Conservation (phyloP, 2,888 invertebrate genomes). For the Tanypteryx hageni region DNA sequence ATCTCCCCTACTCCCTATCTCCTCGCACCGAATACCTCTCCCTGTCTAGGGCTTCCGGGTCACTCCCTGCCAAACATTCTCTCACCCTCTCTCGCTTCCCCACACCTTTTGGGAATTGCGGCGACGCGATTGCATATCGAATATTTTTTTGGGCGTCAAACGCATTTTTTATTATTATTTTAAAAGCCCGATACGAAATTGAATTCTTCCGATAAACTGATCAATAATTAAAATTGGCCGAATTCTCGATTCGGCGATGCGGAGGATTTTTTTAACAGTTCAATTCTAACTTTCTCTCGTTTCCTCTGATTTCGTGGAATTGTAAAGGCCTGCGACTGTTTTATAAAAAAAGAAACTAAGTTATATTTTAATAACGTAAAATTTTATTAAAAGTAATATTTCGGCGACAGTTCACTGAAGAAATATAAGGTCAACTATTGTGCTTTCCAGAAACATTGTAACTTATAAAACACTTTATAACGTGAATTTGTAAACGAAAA, state of each 20-base stretch:
- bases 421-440: too few species aligned
- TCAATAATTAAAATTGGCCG: background rate
- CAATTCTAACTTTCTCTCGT: too few species aligned
- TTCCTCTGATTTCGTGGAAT: too few species aligned
- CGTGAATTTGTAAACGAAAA: too few species aligned
- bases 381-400: too few species aligned
- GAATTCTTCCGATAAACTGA: background rate
- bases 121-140: background rate
- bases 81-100: background rate
- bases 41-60: background rate
- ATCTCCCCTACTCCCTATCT: background rate
- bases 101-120: background rate
- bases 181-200: background rate
- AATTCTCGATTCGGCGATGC: background rate
- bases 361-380: too few species aligned
- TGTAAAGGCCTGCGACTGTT: too few species aligned
- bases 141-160: background rate
- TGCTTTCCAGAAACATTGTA: too few species aligned
- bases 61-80: background rate
- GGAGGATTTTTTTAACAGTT: background rate
- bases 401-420: too few species aligned
- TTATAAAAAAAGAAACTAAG: too few species aligned
- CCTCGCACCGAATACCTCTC: too few species aligned
- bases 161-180: background rate
- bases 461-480: too few species aligned